Evolutionary conservation across 1,140 invertebrate species (phyloP), one percentile per base, ranked within the genome.

Genomic region (Caerostris darwini): DNA sequence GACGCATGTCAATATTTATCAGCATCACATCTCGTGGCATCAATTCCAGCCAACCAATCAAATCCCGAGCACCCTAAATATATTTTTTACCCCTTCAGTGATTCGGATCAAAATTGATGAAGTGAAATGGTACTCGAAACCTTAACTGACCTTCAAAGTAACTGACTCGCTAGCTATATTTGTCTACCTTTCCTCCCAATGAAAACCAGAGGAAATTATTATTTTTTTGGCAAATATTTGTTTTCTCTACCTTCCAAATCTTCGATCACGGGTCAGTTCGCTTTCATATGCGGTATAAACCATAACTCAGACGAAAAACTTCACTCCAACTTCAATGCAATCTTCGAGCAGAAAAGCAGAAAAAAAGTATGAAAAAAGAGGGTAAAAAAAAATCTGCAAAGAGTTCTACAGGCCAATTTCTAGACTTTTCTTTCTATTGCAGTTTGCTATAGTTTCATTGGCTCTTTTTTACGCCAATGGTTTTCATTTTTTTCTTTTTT

Each of bases 101-200:
- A 64, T 64, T 64, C 61, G 5, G 61, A 64, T 64, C 5, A 17
- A 64, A 64, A 64, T 64, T 64, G 61, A 64, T 64, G 61, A 64
- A 64, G 61, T 64, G 61, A 64, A 64, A 64, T 64, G 14, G 61
- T 2, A 64, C 61, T 64, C 61, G 3, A 17, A 64, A 64, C 61
- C 61, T 64, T 64, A 64, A 64, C 61, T 64, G 61, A 64, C 61
- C 61, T 64, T 14, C 61, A 64, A 64, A 64, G 61, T 64, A 64
- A 64, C 61, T 64, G 61, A 17, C 10, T 34, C 5, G 5, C 34
- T 34, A 2, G 2, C 34, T 34, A 34, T 34, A 34, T n/a, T n/a
- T n/a, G n/a, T n/a, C n/a, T 34, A 34, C 34, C 34, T 34, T 34
- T 34, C 2, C 34, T 34, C 0, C 34, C 34, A 34, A 34, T 0